These are phyloP conservation scores for Pithys albifrons DNA, from an alignment of 2,113 vertebrate genomes.

Conservation along the genomic window DNA sequence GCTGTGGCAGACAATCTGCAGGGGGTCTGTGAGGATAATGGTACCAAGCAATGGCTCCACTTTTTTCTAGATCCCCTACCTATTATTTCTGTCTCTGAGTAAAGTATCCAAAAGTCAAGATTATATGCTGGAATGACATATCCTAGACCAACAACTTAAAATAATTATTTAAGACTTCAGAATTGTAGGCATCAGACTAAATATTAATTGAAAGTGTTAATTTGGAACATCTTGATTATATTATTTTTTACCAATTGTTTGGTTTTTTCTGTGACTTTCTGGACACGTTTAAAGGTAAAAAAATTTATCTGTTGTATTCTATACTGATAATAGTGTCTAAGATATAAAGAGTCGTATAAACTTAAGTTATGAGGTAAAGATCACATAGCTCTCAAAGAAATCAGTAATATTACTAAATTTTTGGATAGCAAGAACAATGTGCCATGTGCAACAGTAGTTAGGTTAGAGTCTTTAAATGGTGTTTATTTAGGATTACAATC, in stretches of 20 bases:
- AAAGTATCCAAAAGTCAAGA: neutral
- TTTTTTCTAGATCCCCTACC: neutral
- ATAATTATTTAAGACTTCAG: neutral
- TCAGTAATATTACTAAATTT: neutral
- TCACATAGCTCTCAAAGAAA: neutral
- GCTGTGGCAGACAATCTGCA: neutral
- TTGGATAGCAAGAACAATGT: neutral
- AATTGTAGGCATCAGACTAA: neutral
- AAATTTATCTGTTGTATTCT: neutral
- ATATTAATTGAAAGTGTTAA: neutral
- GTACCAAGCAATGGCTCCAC: neutral
- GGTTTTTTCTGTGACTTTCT: neutral
- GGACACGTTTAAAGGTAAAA: neutral
- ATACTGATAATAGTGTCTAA: neutral
- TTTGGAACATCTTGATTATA: neutral
- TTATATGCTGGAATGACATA: neutral
- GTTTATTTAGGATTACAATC: neutral
- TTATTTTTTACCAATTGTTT: neutral
- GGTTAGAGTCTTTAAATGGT: neutral
- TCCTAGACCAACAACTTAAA: neutral
- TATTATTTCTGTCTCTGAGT: neutral
- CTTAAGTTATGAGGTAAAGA: neutral
- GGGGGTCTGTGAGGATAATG: neutral
- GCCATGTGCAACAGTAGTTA: neutral
- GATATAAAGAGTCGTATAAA: neutral